Conservation (phyloP, 92 coral and sea anemone genomes). For the Umimayanthus kanabou region DNA sequence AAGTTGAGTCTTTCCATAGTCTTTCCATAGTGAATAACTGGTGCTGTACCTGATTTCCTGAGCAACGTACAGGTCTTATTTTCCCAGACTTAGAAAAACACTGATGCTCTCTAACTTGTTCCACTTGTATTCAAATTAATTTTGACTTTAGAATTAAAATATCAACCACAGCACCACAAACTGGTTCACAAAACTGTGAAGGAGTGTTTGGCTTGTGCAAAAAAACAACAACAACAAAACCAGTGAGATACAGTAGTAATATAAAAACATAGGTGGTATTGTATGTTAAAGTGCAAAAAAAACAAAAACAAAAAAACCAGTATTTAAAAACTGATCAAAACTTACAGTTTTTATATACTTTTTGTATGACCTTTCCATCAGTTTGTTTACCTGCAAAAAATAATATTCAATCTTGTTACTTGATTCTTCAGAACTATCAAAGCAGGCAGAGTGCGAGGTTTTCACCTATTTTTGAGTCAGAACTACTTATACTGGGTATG, state of each 20-base stretch:
- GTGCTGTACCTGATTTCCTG: too few species aligned
- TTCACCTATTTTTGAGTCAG: too few species aligned
- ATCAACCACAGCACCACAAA: background rate
- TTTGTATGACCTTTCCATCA: conserved; percentile 88
- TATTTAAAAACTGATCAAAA: background rate
- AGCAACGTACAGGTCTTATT: too few species aligned
- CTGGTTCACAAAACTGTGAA: background rate
- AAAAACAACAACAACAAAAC: too few species aligned
- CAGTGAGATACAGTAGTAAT: background rate
- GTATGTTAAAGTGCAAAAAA: background rate
- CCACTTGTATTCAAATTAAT: too few species aligned
- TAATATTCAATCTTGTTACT: background rate
- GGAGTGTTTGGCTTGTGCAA: background rate
- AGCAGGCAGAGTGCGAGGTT: too few species aligned
- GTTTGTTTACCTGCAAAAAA: conserved; percentile 76
- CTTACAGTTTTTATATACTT: conserved; percentile 86
- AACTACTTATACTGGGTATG: too few species aligned
- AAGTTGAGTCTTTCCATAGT: too few species aligned
- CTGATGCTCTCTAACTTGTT: too few species aligned
- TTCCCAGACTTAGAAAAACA: too few species aligned
- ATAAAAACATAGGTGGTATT: background rate
- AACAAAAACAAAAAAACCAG: background rate
- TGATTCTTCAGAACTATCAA: background rate
- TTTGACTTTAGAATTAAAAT: background rate
- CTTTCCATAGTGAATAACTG: too few species aligned